Conservation (phyloP, 2,113 vertebrate genomes). For the Thalassoma bifasciatum region DNA sequence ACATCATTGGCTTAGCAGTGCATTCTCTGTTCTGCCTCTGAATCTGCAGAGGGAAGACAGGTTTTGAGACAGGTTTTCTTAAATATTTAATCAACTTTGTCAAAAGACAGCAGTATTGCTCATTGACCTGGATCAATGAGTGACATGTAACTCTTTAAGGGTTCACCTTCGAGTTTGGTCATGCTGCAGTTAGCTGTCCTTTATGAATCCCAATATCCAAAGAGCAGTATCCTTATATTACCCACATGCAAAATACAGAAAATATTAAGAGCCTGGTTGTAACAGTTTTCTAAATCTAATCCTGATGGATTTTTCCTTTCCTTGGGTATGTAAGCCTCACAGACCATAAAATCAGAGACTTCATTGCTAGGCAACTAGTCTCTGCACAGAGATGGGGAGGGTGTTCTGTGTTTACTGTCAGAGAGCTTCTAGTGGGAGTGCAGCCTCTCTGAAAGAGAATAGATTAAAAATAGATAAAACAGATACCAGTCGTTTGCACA, state of each 20-base stretch:
- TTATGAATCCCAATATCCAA: constrained; percentile 44
- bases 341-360: constrained; percentile 83
- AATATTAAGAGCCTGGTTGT: constrained; percentile 45
- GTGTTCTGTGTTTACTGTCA: constrained; percentile 72
- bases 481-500: constrained; percentile 55
- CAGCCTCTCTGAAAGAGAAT: constrained; percentile 70
- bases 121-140: constrained; percentile 47
- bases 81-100: constrained; percentile 63
- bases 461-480: constrained; percentile 63
- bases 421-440: constrained; percentile 75
- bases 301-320: constrained; percentile 68
- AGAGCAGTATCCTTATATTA: constrained; percentile 35
- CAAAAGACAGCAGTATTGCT: constrained; percentile 39
- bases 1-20: constrained; percentile 1
- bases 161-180: constrained; percentile 31
- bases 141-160: constrained; percentile 21
- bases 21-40: constrained; percentile 15
- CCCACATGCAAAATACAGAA: constrained; percentile 42
- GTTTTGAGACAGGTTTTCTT: constrained; percentile 56
- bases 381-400: constrained; percentile 75
- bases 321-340: constrained; percentile 76
- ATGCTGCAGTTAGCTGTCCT: constrained; percentile 33
- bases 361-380: constrained; percentile 88
- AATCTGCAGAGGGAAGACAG: constrained; percentile 44
- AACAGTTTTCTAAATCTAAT: constrained; percentile 71